phyloP scores from a whole-genome alignment of 2,113 vertebrate genomes.

The Pipa parva region DNA sequence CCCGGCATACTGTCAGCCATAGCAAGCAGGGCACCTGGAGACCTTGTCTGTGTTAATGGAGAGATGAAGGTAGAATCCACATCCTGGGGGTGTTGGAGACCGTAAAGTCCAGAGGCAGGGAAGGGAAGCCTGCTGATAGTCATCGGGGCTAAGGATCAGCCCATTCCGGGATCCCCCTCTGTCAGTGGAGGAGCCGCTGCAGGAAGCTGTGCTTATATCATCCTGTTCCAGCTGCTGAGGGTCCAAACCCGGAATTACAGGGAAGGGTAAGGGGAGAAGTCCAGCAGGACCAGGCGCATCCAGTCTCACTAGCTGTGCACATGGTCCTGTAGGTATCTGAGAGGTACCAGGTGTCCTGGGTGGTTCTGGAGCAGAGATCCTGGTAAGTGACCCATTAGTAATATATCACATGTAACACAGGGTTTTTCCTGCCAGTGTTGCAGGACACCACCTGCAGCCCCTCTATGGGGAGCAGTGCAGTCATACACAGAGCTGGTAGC shows the following conservation, averaged over 20 bases:
- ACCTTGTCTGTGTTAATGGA: neutral
- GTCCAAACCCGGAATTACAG: slow-evolving; percentile 7
- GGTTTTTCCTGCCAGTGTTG: too few relatives aligned
- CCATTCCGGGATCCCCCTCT: neutral
- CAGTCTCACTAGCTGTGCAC: neutral
- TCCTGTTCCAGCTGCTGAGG: slow-evolving; percentile 19
- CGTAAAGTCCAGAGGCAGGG: neutral
- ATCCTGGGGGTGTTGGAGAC: neutral
- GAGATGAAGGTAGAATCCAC: neutral
- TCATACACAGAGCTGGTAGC: too few relatives aligned
- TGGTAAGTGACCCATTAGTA: too few relatives aligned
- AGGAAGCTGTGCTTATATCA: neutral
- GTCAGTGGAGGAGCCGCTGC: neutral
- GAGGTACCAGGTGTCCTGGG: neutral
- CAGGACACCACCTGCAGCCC: too few relatives aligned
- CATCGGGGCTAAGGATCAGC: neutral
- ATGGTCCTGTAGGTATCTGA: neutral
- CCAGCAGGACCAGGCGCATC: neutral
- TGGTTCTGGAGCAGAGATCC: too few relatives aligned
- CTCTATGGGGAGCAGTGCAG: too few relatives aligned
- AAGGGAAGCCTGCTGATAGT: neutral
- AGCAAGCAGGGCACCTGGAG: too few relatives aligned
- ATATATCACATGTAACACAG: too few relatives aligned
- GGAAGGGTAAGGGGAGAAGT: neutral
- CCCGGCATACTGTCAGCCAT: too few relatives aligned